A percentile compares a stretch with the other conserved stretches of the same genome.
Conservation (phyloP, 2,113 vertebrate genomes). For the Perca fluviatilis region DNA sequence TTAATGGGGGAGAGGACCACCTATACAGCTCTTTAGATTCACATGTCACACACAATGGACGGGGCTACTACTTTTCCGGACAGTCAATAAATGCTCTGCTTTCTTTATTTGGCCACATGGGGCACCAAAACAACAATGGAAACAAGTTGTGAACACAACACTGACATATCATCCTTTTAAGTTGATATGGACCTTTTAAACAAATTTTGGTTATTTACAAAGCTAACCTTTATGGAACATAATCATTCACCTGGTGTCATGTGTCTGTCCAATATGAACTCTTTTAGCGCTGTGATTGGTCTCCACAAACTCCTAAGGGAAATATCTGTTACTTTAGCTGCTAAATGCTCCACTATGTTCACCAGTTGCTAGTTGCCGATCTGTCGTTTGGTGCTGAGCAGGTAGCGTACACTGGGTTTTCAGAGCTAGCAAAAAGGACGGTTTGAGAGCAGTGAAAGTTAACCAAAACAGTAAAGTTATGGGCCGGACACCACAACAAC, state of each 20-base stretch:
- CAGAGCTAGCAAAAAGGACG: not conserved
- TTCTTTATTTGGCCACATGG: not conserved
- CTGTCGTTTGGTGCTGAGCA: not conserved
- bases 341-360: not conserved
- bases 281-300: not conserved
- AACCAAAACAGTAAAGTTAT: not conserved
- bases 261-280: too few relatives aligned
- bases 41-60: not conserved
- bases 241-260: not conserved
- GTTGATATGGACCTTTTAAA: not conserved
- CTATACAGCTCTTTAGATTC: slow-evolving; percentile 27
- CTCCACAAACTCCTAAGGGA: not conserved
- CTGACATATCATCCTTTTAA: not conserved
- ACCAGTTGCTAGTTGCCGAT: not conserved
- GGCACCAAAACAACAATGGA: not conserved
- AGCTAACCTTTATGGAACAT: not conserved
- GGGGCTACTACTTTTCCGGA: not conserved
- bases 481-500: not conserved
- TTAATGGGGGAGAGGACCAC: not conserved
- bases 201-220: not conserved
- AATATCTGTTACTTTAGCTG: not conserved
- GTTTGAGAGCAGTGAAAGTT: too few relatives aligned
- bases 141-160: not conserved
- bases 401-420: not conserved
- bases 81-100: too few relatives aligned